Conservation (phyloP, 2,888 invertebrate species). For the Andrena chrysosceles region DNA sequence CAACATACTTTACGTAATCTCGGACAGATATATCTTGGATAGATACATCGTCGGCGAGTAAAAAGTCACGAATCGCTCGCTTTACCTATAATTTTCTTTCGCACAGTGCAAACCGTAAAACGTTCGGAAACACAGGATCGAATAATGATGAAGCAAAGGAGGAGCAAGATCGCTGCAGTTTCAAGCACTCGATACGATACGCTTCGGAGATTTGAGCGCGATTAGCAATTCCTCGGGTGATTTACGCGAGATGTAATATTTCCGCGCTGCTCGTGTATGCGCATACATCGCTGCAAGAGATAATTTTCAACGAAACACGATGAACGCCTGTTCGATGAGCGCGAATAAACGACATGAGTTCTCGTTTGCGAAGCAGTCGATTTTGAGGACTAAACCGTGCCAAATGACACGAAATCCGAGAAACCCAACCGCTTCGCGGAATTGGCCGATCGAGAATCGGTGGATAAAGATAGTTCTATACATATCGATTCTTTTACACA, state of each 20-base stretch:
- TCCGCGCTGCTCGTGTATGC: neutral
- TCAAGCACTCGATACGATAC: neutral
- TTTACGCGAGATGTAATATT: neutral
- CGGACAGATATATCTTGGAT: neutral
- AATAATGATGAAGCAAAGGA: neutral
- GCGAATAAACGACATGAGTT: neutral
- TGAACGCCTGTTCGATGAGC: constrained; percentile 27
- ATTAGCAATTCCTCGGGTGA: constrained; percentile 15
- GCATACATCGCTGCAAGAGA: neutral
- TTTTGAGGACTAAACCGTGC: neutral
- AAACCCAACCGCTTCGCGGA: neutral
- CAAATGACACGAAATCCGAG: neutral
- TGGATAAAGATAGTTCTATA: no score
- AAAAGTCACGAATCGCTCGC: no score
- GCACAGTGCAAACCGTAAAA: neutral
- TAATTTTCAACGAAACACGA: constrained; percentile 35
- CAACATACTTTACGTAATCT: constrained; percentile 3
- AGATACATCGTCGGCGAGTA: neutral
- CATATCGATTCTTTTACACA: no score
- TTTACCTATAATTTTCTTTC: neutral
- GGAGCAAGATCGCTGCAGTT: neutral
- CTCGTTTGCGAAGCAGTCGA: neutral
- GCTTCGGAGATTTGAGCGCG: neutral
- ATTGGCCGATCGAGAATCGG: no score
- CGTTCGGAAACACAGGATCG: no score